These are phyloP conservation scores for Butastur rufipennis DNA, from an alignment of 2,113 vertebrate genomes.

Conservation along the genomic window DNA sequence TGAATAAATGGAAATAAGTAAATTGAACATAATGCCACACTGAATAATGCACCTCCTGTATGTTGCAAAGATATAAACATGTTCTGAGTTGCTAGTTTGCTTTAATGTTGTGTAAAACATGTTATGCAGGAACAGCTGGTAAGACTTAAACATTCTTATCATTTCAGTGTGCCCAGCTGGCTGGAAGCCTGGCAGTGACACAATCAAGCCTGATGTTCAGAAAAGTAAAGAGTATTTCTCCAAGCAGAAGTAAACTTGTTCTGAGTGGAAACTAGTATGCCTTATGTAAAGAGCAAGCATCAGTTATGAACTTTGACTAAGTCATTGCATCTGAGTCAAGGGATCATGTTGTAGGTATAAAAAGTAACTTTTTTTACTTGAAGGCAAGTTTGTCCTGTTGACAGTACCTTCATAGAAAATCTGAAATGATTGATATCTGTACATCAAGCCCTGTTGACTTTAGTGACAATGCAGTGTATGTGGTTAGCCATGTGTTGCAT, in stretches of 20 bases:
- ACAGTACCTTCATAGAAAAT: constrained; percentile 36
- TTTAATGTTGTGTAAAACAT: background rate
- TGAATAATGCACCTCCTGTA: background rate
- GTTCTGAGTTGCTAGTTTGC: background rate
- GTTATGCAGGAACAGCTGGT: background rate
- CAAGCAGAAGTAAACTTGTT: constrained; percentile 81
- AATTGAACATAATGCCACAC: background rate
- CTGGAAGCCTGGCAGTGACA: constrained; percentile 97
- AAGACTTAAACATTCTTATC: constrained; percentile 14
- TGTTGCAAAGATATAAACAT: background rate
- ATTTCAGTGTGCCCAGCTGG: constrained; percentile 96
- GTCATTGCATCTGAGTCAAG: constrained; percentile 36
- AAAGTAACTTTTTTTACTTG: constrained; percentile 56
- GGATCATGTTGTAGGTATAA: constrained; percentile 30
- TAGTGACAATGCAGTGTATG: constrained; percentile 42
- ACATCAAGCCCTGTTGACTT: background rate
- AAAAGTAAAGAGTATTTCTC: constrained; percentile 97
- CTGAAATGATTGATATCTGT: constrained; percentile 25
- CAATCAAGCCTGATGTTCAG: constrained; percentile 94
- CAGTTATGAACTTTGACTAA: constrained; percentile 54
- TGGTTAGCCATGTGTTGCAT: constrained; percentile 37
- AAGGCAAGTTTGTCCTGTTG: constrained; percentile 41
- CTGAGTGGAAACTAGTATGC: constrained; percentile 34
- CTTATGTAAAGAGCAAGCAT: constrained; percentile 42
- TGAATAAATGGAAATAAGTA: background rate